These are phyloP conservation scores for Adelognathus sp. DNA, from an alignment of 2,888 invertebrate species.

Conservation along the genomic window DNA sequence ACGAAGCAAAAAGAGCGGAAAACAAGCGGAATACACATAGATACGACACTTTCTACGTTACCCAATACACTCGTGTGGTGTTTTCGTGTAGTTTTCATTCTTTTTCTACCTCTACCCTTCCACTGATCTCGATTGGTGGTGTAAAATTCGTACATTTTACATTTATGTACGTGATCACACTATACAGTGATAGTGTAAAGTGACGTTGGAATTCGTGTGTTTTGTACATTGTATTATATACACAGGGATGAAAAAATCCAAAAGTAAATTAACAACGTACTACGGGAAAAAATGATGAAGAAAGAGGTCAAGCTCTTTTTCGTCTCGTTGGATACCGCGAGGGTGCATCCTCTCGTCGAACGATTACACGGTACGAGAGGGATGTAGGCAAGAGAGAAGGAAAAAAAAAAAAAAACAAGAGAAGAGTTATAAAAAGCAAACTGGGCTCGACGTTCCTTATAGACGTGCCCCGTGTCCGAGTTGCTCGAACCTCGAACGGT, in stretches of 20 bases:
- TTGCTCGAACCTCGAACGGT: slow-evolving; percentile 27
- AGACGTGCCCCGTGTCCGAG: slow-evolving; percentile 22
- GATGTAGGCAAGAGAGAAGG: too few species aligned
- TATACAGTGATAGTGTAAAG: slow-evolving; percentile 17
- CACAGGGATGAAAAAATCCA: not conserved
- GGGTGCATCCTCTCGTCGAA: not conserved
- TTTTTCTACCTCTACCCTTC: slow-evolving; percentile 29
- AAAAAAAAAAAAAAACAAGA: slow-evolving; percentile 43
- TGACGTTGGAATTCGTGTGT: not conserved
- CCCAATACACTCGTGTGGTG: slow-evolving; percentile 51
- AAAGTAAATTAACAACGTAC: not conserved
- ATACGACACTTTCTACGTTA: slow-evolving; percentile 52
- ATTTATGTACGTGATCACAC: slow-evolving; percentile 4
- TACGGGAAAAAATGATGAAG: not conserved
- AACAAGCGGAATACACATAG: slow-evolving; percentile 4
- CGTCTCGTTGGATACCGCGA: slow-evolving; percentile 3
- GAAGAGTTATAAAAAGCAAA: slow-evolving; percentile 57
- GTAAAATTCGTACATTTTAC: slow-evolving; percentile 25
- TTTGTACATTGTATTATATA: not conserved
- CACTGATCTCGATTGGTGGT: slow-evolving; percentile 34
- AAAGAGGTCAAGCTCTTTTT: slow-evolving; percentile 11
- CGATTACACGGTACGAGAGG: not conserved
- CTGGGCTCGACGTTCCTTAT: slow-evolving; percentile 46
- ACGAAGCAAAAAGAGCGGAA: slow-evolving; percentile 24
- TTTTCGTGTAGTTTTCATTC: slow-evolving; percentile 44